Evolutionary conservation across 2,797 vertebrate genomes (phyloP).

Genomic region (Oryzias sinensis): DNA sequence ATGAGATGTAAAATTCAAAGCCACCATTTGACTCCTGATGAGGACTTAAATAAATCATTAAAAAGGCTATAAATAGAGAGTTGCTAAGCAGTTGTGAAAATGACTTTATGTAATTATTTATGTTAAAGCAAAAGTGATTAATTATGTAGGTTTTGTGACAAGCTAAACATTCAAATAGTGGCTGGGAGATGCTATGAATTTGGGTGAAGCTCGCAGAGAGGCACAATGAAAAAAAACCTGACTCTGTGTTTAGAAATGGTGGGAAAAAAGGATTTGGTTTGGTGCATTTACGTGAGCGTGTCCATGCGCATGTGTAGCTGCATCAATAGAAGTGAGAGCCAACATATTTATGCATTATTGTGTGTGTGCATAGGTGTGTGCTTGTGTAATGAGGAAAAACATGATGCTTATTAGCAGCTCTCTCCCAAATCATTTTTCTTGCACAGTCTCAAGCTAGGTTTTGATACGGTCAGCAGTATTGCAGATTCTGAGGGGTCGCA

Average conservation of each 20-base stretch:
- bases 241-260: constrained; percentile 45
- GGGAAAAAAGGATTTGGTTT: constrained; percentile 34
- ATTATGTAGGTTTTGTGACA: constrained; percentile 72
- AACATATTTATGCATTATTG: constrained; percentile 13
- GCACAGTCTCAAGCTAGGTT: constrained; percentile 61
- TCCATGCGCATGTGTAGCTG: constrained; percentile 7
- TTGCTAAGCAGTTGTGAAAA: constrained; percentile 71
- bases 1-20: constrained; percentile 64
- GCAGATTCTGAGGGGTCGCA: constrained; percentile 47
- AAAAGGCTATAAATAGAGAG: constrained; percentile 71
- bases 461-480: constrained; percentile 54
- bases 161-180: constrained; percentile 61
- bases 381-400: constrained; percentile 25
- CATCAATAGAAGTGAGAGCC: constrained; percentile 18
- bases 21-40: constrained; percentile 66
- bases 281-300: constrained; percentile 15
- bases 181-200: constrained; percentile 60
- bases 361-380: constrained; percentile 3
- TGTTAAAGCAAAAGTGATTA: constrained; percentile 74
- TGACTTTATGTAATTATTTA: constrained; percentile 77
- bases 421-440: constrained; percentile 40
- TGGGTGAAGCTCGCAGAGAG: constrained; percentile 65
- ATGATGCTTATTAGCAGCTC: constrained; percentile 13
- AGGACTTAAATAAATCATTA: constrained; percentile 75
- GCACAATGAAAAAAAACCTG: constrained; percentile 34